Evolutionary conservation across 2,797 vertebrate genomes (phyloP).

Genomic region (Tiaroga cobitis): DNA sequence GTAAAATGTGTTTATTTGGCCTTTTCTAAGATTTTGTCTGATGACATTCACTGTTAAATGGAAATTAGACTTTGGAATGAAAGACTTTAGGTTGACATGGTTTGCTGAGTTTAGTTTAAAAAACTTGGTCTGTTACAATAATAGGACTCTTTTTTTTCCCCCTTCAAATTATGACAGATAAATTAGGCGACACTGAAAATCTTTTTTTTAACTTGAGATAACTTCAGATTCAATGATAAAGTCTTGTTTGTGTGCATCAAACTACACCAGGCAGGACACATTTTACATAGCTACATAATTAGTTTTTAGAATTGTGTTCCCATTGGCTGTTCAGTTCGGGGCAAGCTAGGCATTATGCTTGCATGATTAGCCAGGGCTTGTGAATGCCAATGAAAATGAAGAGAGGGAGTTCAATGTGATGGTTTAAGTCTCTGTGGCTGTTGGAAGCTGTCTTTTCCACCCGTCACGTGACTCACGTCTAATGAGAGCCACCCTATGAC

Average conservation of each 20-base stretch:
- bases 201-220: background rate
- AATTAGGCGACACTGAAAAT: no score
- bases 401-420: background rate
- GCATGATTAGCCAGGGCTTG: background rate
- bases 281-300: background rate
- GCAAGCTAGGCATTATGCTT: background rate
- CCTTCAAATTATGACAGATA: background rate
- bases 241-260: background rate
- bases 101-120: background rate
- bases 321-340: background rate
- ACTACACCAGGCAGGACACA: background rate
- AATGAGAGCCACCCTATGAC: conserved; percentile 6
- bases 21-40: background rate
- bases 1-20: background rate
- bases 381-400: background rate
- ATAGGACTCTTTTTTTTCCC: background rate
- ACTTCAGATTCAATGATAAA: background rate
- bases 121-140: background rate
- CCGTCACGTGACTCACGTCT: background rate
- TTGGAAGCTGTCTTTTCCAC: background rate
- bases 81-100: background rate
- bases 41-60: background rate
- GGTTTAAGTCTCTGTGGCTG: background rate
- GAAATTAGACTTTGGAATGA: background rate
- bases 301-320: background rate